A percentile compares a stretch with the other conserved stretches of the same genome.
phyloP scores from a whole-genome alignment of 2,113 vertebrate genomes.

The Bubo scandiacus region DNA sequence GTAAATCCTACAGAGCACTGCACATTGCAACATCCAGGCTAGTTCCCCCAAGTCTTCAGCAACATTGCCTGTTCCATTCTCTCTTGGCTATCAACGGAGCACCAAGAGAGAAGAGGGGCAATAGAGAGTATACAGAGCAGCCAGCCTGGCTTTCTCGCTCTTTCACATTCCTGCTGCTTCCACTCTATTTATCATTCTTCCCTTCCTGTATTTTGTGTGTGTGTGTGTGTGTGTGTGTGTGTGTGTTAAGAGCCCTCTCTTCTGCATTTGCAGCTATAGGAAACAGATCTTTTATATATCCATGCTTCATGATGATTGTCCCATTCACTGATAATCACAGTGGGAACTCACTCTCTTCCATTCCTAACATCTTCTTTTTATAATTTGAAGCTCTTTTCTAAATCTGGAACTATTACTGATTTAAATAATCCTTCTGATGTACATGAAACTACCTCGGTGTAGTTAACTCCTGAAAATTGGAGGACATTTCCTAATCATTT shows the following conservation, averaged over 20 bases:
- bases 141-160: neutral
- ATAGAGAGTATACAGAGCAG: neutral
- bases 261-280: neutral
- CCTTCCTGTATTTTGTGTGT: neutral
- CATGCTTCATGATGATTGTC: neutral
- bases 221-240: neutral
- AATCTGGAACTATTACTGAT: neutral
- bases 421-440: neutral
- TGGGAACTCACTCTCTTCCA: neutral
- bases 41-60: neutral
- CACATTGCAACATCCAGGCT: accelerated
- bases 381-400: neutral
- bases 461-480: neutral
- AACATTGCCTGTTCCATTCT: neutral
- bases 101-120: neutral
- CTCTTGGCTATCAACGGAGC: neutral
- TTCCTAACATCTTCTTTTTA: neutral
- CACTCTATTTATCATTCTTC: neutral
- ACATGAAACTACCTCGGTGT: neutral
- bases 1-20: neutral
- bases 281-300: neutral
- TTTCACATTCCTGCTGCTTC: neutral
- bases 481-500: neutral
- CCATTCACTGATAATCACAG: neutral
- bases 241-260: neutral